These are phyloP conservation scores for Otus scops DNA, from an alignment of 2,797 vertebrate genomes.

Conservation along the genomic window DNA sequence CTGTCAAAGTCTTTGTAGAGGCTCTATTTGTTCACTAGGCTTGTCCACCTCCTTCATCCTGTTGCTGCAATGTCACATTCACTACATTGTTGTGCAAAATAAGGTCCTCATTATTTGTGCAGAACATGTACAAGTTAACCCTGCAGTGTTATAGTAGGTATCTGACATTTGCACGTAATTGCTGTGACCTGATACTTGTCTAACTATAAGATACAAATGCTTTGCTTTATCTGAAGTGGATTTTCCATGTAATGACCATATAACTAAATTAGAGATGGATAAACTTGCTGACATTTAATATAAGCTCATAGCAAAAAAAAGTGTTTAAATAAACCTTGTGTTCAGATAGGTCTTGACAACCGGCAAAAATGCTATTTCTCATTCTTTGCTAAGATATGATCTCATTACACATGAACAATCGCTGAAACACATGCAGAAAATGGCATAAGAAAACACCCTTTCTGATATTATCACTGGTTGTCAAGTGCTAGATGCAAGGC, in stretches of 20 bases:
- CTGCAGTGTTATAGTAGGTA: not conserved
- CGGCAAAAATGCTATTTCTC: constrained; percentile 30
- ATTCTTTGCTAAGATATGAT: constrained; percentile 33
- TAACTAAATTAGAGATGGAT: constrained; percentile 54
- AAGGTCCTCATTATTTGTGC: not conserved
- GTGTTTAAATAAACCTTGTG: constrained; percentile 37
- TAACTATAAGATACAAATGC: constrained; percentile 18
- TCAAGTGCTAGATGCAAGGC: not conserved
- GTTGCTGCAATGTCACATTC: not conserved
- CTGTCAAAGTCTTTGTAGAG: not conserved
- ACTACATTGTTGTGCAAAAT: not conserved
- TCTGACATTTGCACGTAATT: constrained; percentile 12
- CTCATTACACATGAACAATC: constrained; percentile 36
- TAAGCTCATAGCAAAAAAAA: constrained; percentile 51
- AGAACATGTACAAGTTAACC: not conserved
- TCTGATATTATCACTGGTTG: constrained; percentile 36
- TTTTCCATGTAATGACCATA: constrained; percentile 20
- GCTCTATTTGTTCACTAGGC: not conserved
- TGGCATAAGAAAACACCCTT: not conserved
- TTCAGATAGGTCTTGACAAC: constrained; percentile 48
- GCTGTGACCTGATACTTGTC: constrained; percentile 35
- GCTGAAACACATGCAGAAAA: not conserved
- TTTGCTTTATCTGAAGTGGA: constrained; percentile 40
- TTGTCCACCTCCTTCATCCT: not conserved
- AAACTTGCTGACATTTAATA: constrained; percentile 26